A percentile compares a stretch with the other conserved stretches of the same genome.
phyloP scores from a whole-genome alignment of 1,140 invertebrate species.

The Aphidius ervi region DNA sequence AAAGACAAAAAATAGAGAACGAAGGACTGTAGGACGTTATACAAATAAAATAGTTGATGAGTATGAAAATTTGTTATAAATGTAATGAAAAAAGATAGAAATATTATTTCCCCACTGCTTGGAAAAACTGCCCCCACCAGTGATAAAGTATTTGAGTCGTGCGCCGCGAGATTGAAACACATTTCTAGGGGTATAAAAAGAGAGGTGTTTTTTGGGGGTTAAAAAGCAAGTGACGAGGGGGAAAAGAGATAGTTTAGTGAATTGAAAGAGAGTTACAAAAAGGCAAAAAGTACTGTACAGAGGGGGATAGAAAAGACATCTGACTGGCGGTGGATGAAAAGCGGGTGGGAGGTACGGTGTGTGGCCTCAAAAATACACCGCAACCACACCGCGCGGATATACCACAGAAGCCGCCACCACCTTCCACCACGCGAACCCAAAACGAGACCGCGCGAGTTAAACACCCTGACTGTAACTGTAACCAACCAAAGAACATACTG shows the following conservation, averaged over 20 bases:
- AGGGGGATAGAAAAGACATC: neutral
- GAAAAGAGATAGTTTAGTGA: neutral
- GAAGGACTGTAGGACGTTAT: too few relatives aligned
- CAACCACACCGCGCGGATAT: slow-evolving; percentile 54
- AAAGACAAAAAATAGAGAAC: neutral
- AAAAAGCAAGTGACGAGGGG: neutral
- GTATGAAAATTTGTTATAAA: slow-evolving; percentile 26
- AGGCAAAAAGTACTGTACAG: too few relatives aligned
- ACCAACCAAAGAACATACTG: too few relatives aligned
- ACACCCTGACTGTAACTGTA: slow-evolving; percentile 35
- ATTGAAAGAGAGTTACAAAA: too few relatives aligned
- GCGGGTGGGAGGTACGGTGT: slow-evolving; percentile 41
- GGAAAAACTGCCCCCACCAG: slow-evolving; percentile 1
- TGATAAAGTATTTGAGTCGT: slow-evolving; percentile 9
- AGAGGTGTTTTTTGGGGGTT: slow-evolving; percentile 9
- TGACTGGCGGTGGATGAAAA: slow-evolving; percentile 24
- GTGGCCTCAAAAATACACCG: slow-evolving; percentile 56
- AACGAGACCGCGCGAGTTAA: slow-evolving; percentile 52
- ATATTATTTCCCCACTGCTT: slow-evolving; percentile 3
- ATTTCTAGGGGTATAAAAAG: slow-evolving; percentile 7
- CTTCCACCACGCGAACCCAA: slow-evolving; percentile 48
- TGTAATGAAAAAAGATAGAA: slow-evolving; percentile 20
- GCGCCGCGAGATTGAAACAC: slow-evolving; percentile 8
- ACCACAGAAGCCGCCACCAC: slow-evolving; percentile 53
- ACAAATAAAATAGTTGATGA: slow-evolving; percentile 26